A percentile compares a stretch with the other conserved stretches of the same genome.
These are phyloP conservation scores for Falco biarmicus DNA, from an alignment of 2,797 vertebrate genomes.

Conservation along the genomic window DNA sequence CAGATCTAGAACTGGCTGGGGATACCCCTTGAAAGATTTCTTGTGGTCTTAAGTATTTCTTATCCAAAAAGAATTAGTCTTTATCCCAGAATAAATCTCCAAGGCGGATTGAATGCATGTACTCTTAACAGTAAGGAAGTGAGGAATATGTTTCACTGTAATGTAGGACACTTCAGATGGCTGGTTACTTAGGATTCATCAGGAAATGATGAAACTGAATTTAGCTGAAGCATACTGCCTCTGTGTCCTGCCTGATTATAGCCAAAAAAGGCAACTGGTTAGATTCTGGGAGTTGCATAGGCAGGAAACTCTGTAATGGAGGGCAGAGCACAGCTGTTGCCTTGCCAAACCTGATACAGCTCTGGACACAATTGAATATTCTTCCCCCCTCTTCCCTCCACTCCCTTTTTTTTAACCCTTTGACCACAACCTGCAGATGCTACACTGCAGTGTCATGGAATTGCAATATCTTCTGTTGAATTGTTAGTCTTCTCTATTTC, in stretches of 20 bases:
- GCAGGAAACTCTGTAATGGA: constrained; percentile 77
- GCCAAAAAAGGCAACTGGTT: constrained; percentile 85
- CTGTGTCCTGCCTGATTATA: constrained; percentile 76
- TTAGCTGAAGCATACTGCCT: constrained; percentile 68
- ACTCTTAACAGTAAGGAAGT: not conserved
- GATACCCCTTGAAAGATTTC: not conserved
- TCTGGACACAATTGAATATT: constrained; percentile 27
- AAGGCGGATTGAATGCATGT: not conserved
- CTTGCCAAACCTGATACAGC: constrained; percentile 57
- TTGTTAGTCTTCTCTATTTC: not conserved
- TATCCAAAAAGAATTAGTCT: not conserved
- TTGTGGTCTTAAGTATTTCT: not conserved
- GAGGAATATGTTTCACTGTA: constrained; percentile 28
- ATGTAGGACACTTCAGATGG: constrained; percentile 64
- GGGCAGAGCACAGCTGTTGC: constrained; percentile 63
- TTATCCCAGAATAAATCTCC: not conserved
- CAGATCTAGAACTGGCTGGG: not conserved
- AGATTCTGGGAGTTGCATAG: constrained; percentile 72
- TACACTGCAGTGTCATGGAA: not conserved
- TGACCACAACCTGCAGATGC: not conserved
- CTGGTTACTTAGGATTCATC: constrained; percentile 76
- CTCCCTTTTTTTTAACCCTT: constrained; percentile 38
- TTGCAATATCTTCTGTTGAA: not conserved
- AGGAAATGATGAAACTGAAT: constrained; percentile 80
- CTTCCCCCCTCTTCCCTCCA: not conserved